A percentile compares a stretch with the other conserved stretches of the same genome.
Conservation (phyloP, 1,140 invertebrate species). For the Neuroterus valhalla region DNA sequence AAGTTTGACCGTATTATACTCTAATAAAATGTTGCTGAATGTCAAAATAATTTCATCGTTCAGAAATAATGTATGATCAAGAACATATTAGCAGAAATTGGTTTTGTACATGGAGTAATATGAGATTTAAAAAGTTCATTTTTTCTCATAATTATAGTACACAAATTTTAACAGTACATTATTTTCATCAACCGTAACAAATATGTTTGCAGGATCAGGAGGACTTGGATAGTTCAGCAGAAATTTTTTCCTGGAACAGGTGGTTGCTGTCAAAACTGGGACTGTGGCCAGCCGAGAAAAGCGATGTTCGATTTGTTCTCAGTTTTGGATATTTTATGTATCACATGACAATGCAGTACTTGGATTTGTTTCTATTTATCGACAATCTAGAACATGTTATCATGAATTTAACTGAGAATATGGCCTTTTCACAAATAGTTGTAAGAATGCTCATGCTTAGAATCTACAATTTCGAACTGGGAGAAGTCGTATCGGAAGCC, state of each 20-base stretch:
- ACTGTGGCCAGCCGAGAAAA: conserved; percentile 59
- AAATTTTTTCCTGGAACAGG: conserved; percentile 60
- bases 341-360: conserved; percentile 59
- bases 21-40: too few relatives aligned
- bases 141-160: too few relatives aligned
- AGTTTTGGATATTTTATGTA: conserved; percentile 60
- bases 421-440: conserved; percentile 63
- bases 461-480: conserved; percentile 52
- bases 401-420: conserved; percentile 66
- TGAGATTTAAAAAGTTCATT: too few relatives aligned
- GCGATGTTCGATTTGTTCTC: conserved; percentile 52
- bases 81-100: too few relatives aligned
- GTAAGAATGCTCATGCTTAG: conserved; percentile 57
- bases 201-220: conserved; percentile 50
- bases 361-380: conserved; percentile 61
- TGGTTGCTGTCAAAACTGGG: conserved; percentile 53
- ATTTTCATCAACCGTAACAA: too few relatives aligned
- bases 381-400: conserved; percentile 61
- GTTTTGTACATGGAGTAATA: too few relatives aligned
- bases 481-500: conserved; percentile 54
- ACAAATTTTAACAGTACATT: too few relatives aligned
- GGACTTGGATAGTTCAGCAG: conserved; percentile 52
- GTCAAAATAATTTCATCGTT: too few relatives aligned
- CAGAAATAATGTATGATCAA: too few relatives aligned
- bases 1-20: too few relatives aligned